Evolutionary conservation across 2,888 invertebrate species (phyloP), one percentile per base, ranked within the genome.

Genomic region (Folsomia manolachei): DNA sequence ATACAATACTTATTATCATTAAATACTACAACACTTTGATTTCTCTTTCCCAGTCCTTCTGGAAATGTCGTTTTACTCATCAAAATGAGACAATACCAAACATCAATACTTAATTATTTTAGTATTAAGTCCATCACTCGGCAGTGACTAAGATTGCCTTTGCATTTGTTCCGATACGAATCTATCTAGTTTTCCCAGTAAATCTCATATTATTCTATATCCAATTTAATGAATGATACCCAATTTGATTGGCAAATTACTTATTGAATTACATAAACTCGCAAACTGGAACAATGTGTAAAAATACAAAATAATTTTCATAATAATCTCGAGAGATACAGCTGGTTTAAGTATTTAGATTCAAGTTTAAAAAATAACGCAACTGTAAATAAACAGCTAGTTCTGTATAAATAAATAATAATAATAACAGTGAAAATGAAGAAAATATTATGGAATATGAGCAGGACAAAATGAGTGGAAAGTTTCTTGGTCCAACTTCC

Each of bases 391-490:
- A n/a, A n/a, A n/a, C n/a, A n/a, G n/a, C n/a, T n/a, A n/a, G n/a
- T n/a, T n/a, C n/a, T n/a, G n/a, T n/a, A n/a, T n/a, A n/a, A n/a
- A n/a, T n/a, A n/a, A n/a, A n/a, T n/a, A n/a, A n/a, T n/a, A n/a
- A 18, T 56, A 21, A 21, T 56, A n/a, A 56, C 18, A 56, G 21
- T 65, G 39, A 65, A 21, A 65, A n/a, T n/a, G n/a, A 39, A n/a
- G 19, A 51, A 65, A 65, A 24, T 51, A 71, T 21, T 69, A 71
- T 26, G 64, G 68, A 61, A 63, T 67, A 72, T 80, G 80, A 25
- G 68, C 60, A 7, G 75, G 74, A 27, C 80, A 80, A 62, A 68
- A 74, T 19, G 79, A 78, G n/a, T 78, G 75, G 70, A 79, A 79
- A n/a, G 75, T 75, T 23, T 74, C 63, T 4, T 70, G 67, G 25